These are phyloP conservation scores for Megaceryle maxima DNA, from an alignment of 2,113 vertebrate genomes.

Conservation along the genomic window DNA sequence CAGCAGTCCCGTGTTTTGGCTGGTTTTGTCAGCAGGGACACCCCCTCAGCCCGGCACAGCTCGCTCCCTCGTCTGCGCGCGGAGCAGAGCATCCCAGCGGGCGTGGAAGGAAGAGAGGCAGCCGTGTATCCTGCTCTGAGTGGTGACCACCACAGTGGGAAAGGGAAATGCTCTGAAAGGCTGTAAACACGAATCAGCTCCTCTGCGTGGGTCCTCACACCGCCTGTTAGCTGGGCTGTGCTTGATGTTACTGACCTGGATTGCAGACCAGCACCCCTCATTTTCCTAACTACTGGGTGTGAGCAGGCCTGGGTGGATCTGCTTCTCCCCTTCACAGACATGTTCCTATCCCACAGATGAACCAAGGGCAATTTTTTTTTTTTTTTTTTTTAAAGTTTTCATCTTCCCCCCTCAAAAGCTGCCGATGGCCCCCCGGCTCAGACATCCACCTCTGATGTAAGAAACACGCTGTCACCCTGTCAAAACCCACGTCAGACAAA, in stretches of 20 bases:
- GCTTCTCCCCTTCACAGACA: neutral
- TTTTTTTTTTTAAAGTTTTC: neutral
- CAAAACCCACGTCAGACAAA: neutral
- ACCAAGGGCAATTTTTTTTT: neutral
- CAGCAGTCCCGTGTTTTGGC: neutral
- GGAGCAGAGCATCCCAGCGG: neutral
- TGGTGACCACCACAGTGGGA: too few species aligned
- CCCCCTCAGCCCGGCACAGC: fast-evolving
- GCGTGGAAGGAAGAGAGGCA: too few species aligned
- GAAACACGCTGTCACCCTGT: fast-evolving
- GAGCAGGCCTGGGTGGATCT: neutral
- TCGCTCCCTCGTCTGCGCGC: neutral
- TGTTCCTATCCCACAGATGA: neutral
- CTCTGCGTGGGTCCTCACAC: neutral
- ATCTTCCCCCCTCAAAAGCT: neutral
- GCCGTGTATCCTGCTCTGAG: neutral
- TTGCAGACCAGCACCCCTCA: neutral
- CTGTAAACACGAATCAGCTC: neutral
- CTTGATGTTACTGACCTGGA: neutral
- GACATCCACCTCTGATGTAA: neutral
- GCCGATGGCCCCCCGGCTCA: fast-evolving
- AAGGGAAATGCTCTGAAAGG: neutral
- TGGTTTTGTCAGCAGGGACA: neutral
- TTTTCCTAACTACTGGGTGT: neutral
- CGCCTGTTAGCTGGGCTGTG: neutral